Evolutionary conservation across 2,113 vertebrate species (phyloP), one percentile per base, ranked within the genome.

Genomic region (Cathartes aura): DNA sequence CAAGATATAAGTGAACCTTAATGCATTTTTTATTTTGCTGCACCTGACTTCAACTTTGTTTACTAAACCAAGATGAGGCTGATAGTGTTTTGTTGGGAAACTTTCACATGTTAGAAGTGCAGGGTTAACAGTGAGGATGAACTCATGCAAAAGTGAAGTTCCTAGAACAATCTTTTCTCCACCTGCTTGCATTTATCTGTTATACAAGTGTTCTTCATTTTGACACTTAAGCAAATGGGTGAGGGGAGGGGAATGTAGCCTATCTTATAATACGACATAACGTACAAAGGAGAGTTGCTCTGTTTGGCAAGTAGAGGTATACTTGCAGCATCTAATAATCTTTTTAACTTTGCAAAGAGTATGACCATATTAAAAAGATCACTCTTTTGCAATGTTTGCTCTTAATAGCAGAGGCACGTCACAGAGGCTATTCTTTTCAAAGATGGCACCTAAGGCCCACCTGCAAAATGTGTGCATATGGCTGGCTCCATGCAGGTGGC

Each of bases 31-130:
- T 47, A 14, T 68, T 75, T 40, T 43, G 27, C 11, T 85, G 22
- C 11, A 45, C 19, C 16, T 50, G 17, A 34, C 32, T 93, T 66
- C 20, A 76, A 2, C 15, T 66, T 45, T 42, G 11, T 42, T 78
- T 67, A 34, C 4, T 36, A 62, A 89, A 66, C 0, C 13, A 52
- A 36, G 9, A 48, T 62, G 38, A 78, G 12, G 7, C 7, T 38
- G n/a, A n/a, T 21, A 8, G 9, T 30, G 12, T 16, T 85, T 63
- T 50, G 8, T 6, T 62, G 62, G 34, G 30, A 78, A 81, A 48
- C 22, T 58, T 58, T 36, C 8, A 36, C 1, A 3, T 1, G 2
- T 36, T 58, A 10, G 6, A 71, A 59, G 11, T 8, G 4, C 7
- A 43, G 38, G 13, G 15, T 42, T 74, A 92, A 42, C 48, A 52